phyloP scores from a whole-genome alignment of 2,113 vertebrate genomes.

The Corythornis vintsioides region DNA sequence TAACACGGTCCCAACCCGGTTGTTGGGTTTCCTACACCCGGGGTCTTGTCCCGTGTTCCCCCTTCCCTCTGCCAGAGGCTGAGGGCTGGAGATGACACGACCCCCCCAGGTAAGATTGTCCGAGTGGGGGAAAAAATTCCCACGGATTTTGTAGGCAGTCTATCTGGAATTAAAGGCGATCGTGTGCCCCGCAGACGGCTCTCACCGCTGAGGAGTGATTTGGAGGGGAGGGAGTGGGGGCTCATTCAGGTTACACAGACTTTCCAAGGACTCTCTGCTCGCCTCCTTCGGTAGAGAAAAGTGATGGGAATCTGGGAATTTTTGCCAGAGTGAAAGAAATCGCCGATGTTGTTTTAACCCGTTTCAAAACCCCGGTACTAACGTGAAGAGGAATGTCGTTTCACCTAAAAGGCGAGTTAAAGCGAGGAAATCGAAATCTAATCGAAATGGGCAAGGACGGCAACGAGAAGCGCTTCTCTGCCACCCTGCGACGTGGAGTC shows the following conservation, averaged over 20 bases:
- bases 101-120: background rate
- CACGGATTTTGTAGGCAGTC: background rate
- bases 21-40: background rate
- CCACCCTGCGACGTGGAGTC: background rate
- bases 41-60: background rate
- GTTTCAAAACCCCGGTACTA: background rate
- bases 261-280: background rate
- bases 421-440: constrained; percentile 39
- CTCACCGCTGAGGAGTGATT: background rate
- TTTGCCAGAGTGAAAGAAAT: background rate
- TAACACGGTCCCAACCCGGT: background rate
- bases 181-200: background rate
- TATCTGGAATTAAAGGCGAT: background rate
- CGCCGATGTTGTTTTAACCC: background rate
- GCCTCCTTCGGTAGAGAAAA: background rate
- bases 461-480: background rate
- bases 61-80: too few relatives aligned
- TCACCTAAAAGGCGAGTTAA: background rate
- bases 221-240: background rate
- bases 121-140: background rate
- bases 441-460: background rate
- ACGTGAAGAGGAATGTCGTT: background rate
- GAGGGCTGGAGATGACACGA: too few relatives aligned
- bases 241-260: background rate
- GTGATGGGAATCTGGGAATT: background rate